A percentile compares a stretch with the other conserved stretches of the same genome.
These are phyloP conservation scores for Linnaemya vulpina DNA, from an alignment of 2,888 invertebrate species.

Conservation along the genomic window DNA sequence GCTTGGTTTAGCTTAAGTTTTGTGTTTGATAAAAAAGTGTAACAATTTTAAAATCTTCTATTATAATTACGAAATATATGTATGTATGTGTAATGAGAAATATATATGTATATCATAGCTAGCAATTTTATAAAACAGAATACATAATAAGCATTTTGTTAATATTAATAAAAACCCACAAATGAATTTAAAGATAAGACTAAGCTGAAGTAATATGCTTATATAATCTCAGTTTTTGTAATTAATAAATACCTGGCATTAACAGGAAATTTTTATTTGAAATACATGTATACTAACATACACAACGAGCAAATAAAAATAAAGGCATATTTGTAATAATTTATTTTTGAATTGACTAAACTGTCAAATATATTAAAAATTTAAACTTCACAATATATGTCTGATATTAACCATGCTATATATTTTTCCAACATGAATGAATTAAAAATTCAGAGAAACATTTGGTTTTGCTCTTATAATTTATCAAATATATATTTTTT, in stretches of 20 bases:
- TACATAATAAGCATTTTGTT: conserved; percentile 27
- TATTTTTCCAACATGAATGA: conserved; percentile 2
- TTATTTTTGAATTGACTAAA: conserved; percentile 6
- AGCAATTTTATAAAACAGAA: conserved; percentile 29
- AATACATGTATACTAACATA: neutral
- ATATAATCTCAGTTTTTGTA: conserved; percentile 31
- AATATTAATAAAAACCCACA: conserved; percentile 28
- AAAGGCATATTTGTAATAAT: neutral
- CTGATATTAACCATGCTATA: neutral
- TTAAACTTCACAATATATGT: conserved; percentile 1
- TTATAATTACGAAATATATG: conserved; percentile 20
- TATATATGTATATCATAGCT: neutral
- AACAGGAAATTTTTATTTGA: conserved; percentile 17
- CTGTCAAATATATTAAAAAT: too few relatives aligned
- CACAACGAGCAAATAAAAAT: neutral
- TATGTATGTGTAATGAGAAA: conserved; percentile 5
- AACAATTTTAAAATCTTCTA: too few relatives aligned
- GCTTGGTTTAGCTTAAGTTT: too few relatives aligned
- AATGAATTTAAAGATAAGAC: conserved; percentile 21
- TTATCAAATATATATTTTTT: conserved; percentile 20
- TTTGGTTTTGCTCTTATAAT: conserved; percentile 45
- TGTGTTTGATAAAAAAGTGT: too few relatives aligned
- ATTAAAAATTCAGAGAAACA: conserved; percentile 19
- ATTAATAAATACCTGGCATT: conserved; percentile 61
- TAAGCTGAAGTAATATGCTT: conserved; percentile 48